Conservation (phyloP, 2,797 vertebrate species). For the Cottoperca gobio region DNA sequence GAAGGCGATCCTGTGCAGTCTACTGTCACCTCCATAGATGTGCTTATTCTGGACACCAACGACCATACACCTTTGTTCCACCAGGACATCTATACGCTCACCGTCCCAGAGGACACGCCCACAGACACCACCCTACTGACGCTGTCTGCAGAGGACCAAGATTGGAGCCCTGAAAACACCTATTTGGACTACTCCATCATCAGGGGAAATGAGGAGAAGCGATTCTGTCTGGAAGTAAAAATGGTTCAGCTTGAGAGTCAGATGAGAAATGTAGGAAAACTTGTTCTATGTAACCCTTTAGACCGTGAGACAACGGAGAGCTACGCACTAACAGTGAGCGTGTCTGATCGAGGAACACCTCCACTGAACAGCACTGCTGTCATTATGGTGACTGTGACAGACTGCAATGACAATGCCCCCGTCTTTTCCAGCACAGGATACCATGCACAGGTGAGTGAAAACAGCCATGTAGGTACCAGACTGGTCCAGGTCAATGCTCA, state of each 20-base stretch:
- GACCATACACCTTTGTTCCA: conserved; percentile 88
- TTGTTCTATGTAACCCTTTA: conserved; percentile 86
- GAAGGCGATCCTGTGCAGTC: conserved; percentile 85
- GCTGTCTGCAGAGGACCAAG: conserved; percentile 87
- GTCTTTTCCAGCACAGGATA: conserved; percentile 86
- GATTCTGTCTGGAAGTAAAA: conserved; percentile 87
- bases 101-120: conserved; percentile 83
- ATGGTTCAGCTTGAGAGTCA: conserved; percentile 74
- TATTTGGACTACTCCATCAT: conserved; percentile 87
- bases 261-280: conserved; percentile 78
- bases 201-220: conserved; percentile 85
- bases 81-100: conserved; percentile 84
- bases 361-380: conserved; percentile 86
- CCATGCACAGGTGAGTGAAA: conserved; percentile 87
- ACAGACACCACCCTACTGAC: conserved; percentile 85
- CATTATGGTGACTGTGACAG: conserved; percentile 87
- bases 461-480: conserved; percentile 79
- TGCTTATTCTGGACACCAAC: conserved; percentile 87
- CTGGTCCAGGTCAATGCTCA: conserved; percentile 86
- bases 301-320: conserved; percentile 86
- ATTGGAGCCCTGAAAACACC: conserved; percentile 85
- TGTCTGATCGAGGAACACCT: conserved; percentile 86
- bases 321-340: conserved; percentile 86
- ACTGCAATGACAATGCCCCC: conserved; percentile 92
- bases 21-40: conserved; percentile 84